Base-by-base conservation (phyloP, 2,797 vertebrate genomes). In the Pygocentrus nattereri region DNA sequence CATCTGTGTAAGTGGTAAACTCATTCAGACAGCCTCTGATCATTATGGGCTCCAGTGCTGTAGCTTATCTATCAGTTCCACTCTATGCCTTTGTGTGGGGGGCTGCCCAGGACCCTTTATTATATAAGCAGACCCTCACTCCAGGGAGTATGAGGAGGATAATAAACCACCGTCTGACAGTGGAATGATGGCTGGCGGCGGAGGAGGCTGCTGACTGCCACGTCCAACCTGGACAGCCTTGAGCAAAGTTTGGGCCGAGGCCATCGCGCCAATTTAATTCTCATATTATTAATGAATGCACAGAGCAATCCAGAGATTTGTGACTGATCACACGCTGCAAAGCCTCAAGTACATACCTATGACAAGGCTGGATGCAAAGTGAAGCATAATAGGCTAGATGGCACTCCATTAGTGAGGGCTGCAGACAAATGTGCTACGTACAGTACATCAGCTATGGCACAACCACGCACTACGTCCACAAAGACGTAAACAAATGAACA, bases 21-120 rank as follows among this genome's bases (percentile, higher is more conserved):
- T 87, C 85, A 90, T 90, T 89, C 85, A 87, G 78, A 79, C 86
- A 89, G 84, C 86, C 68, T 83, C 68, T 87, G 84, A 88, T 90
- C 86, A 89, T 91, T 83, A 88, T 64, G 83, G 83, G 86, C 78
- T 7, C 31, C 41, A 38, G 15, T 70, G 80, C 72, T 81, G 74
- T 73, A 79, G 83, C 85, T 80, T 76, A 76, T 85, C 74, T 85
- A 90, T 89, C 88, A 88, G 89, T 90, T 87, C 64, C 69, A 82
- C 78, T 85, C 79, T 76, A 67, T 83, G 81, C 85, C 21, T 58
- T 76, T 74, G 56, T 30, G 27, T 41, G 34, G 13, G n/a, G 59
- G 64, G 23, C 47, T 38, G 64, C 79, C 78, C 67, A 27, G 19
- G 30, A 82, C 41, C 74, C 50, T 56, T 72, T 67, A 85, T 84